phyloP scores from a whole-genome alignment of 2,797 vertebrate species.

The Urocyon cinereoargenteus region DNA sequence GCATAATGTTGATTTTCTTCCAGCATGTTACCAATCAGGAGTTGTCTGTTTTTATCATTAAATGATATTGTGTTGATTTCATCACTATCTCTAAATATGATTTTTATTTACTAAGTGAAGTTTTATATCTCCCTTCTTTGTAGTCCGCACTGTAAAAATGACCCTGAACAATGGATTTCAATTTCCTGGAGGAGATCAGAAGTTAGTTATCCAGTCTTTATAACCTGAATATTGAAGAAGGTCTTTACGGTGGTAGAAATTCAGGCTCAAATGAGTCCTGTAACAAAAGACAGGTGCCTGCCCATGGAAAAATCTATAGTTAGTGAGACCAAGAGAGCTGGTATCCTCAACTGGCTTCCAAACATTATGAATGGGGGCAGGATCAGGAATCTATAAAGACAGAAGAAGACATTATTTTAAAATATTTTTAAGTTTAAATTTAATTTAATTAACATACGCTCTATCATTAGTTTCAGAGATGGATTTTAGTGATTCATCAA shows the following conservation, averaged over 20 bases:
- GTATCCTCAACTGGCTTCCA: background rate
- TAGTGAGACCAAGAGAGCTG: background rate
- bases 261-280: background rate
- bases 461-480: background rate
- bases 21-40: background rate
- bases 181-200: background rate
- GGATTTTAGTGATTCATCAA: background rate
- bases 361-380: background rate
- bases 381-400: background rate
- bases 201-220: background rate
- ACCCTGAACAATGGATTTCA: background rate
- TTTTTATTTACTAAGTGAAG: background rate
- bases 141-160: background rate
- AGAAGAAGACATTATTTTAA: background rate
- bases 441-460: background rate
- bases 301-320: background rate
- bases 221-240: background rate
- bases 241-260: background rate
- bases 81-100: background rate
- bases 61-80: background rate
- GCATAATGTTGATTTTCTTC: background rate
- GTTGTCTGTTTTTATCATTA: background rate
- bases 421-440: background rate
- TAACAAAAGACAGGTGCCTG: background rate
- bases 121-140: background rate